These are phyloP conservation scores for Apus apus DNA, from an alignment of 2,113 vertebrate genomes.

Conservation along the genomic window DNA sequence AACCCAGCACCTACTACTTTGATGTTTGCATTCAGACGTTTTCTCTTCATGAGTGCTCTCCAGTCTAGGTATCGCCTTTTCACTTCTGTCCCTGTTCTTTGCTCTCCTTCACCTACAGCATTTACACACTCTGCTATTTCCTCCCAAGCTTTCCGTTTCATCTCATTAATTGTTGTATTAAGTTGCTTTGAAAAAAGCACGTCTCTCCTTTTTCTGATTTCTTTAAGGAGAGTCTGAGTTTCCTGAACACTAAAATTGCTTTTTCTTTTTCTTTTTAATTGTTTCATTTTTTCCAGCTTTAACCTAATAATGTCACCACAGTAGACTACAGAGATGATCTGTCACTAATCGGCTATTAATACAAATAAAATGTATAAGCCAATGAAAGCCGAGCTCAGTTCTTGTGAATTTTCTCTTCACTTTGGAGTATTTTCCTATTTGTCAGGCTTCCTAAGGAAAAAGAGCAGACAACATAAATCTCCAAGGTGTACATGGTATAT, in stretches of 20 bases:
- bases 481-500: background rate
- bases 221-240: slow-evolving; percentile 92
- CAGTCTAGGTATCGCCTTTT: slow-evolving; percentile 93
- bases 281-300: slow-evolving; percentile 86
- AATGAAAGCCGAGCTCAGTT: slow-evolving; percentile 38
- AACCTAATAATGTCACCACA: slow-evolving; percentile 42
- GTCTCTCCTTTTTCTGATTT: slow-evolving; percentile 91
- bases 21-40: slow-evolving; percentile 88
- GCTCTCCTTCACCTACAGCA: slow-evolving; percentile 89
- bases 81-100: slow-evolving; percentile 90
- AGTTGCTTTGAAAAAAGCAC: slow-evolving; percentile 94
- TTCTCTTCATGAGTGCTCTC: slow-evolving; percentile 91
- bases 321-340: background rate
- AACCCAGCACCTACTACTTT: slow-evolving; percentile 85
- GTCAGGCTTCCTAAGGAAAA: slow-evolving; percentile 59
- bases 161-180: slow-evolving; percentile 95
- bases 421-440: slow-evolving; percentile 50
- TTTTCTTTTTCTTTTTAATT: slow-evolving; percentile 93
- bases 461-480: slow-evolving; percentile 54
- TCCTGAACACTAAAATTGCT: slow-evolving; percentile 96
- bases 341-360: slow-evolving; percentile 2
- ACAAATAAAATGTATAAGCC: background rate
- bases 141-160: slow-evolving; percentile 94
- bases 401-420: slow-evolving; percentile 39
- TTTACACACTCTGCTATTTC: slow-evolving; percentile 94